Conservation (phyloP, 1,140 invertebrate genomes). For the Choristoneura fumiferana region DNA sequence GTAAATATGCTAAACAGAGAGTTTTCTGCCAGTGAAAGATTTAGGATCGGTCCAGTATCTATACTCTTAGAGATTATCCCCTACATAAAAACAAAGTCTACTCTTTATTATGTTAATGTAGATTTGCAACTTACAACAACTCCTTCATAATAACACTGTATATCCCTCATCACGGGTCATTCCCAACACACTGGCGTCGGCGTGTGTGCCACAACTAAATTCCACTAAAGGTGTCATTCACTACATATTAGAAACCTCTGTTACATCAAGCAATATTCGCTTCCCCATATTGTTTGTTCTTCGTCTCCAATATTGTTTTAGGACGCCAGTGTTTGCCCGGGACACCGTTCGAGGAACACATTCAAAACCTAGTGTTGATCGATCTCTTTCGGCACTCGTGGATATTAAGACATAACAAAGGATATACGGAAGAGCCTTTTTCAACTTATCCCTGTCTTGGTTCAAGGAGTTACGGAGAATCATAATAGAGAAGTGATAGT, state of each 20-base stretch:
- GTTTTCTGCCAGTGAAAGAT: too few relatives aligned
- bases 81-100: too few relatives aligned
- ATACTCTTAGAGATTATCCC: too few relatives aligned
- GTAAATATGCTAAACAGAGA: too few relatives aligned
- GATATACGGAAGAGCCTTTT: not conserved
- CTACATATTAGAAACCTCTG: constrained; percentile 4
- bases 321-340: not conserved
- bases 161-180: too few relatives aligned
- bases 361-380: constrained; percentile 1
- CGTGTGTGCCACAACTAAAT: not conserved
- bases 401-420: not conserved
- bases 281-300: not conserved
- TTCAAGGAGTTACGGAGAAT: too few relatives aligned
- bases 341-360: not conserved
- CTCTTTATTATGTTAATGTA: too few relatives aligned
- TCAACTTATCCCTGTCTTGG: not conserved
- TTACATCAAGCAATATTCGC: not conserved
- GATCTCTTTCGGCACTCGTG: not conserved
- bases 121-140: too few relatives aligned
- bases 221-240: not conserved
- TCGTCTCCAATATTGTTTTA: constrained; percentile 5
- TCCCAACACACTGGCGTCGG: not conserved
- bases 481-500: too few relatives aligned
- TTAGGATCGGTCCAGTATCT: too few relatives aligned
- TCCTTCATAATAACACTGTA: too few relatives aligned